phyloP scores from a whole-genome alignment of 2,888 invertebrate genomes.

The Cheilosia pagana region DNA sequence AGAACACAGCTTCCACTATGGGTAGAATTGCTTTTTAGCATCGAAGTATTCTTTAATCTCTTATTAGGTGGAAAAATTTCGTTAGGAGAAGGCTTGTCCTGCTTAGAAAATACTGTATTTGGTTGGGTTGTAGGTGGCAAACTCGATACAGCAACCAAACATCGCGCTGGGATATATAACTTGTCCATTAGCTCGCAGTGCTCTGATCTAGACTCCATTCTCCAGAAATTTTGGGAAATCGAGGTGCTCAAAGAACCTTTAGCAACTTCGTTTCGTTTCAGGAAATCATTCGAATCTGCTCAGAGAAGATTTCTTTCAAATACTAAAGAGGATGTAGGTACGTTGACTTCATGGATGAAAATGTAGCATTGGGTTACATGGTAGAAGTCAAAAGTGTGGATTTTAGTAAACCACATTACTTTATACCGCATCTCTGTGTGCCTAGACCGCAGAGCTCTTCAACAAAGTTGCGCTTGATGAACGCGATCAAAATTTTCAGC shows the following conservation, averaged over 20 bases:
- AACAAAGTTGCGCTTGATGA: conserved; percentile 31
- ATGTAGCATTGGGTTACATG: conserved; percentile 1
- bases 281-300: too few relatives aligned
- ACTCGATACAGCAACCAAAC: neutral
- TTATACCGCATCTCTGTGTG: conserved; percentile 53
- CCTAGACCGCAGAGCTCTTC: conserved; percentile 41
- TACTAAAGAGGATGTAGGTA: too few relatives aligned
- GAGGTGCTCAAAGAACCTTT: neutral
- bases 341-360: neutral
- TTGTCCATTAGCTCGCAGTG: neutral
- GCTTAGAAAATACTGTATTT: neutral
- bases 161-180: neutral
- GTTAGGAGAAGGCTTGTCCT: neutral
- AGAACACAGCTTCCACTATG: neutral
- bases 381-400: neutral
- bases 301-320: too few relatives aligned
- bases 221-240: neutral
- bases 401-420: conserved; percentile 22
- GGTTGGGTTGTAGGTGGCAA: conserved; percentile 1
- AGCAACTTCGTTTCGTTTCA: neutral
- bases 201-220: neutral
- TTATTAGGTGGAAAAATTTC: too few relatives aligned
- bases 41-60: too few relatives aligned
- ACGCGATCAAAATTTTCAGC: neutral
- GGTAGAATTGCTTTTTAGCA: neutral